Evolutionary conservation across 2,888 invertebrate genomes (phyloP).

Genomic region (Erebia palarica): DNA sequence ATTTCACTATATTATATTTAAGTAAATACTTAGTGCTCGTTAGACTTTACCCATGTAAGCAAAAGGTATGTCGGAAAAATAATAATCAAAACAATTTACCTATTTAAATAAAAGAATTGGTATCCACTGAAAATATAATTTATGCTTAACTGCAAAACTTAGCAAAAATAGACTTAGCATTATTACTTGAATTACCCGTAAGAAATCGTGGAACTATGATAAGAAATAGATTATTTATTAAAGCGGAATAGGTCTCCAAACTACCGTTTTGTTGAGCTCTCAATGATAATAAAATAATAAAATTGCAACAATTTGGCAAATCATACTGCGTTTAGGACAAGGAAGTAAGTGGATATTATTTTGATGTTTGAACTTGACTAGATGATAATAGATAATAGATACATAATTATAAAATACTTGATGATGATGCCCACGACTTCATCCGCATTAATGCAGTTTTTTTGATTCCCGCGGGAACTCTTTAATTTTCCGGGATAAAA

Average conservation of each 20-base stretch:
- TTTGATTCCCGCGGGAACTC: too few species aligned
- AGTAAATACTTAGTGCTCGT: too few species aligned
- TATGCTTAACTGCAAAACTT: neutral
- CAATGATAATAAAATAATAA: conserved; percentile 30
- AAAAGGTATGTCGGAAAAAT: too few species aligned
- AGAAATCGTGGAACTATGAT: neutral
- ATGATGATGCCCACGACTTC: too few species aligned
- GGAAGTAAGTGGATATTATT: conserved; percentile 1
- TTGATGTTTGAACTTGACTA: conserved; percentile 8
- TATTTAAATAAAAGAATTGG: too few species aligned
- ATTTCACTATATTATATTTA: too few species aligned
- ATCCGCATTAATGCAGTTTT: too few species aligned
- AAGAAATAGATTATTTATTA: neutral
- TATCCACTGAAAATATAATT: neutral
- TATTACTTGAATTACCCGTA: neutral
- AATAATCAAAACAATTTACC: too few species aligned
- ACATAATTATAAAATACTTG: too few species aligned
- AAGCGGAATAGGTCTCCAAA: neutral
- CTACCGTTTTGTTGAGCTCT: conserved; percentile 27
- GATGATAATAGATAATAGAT: too few species aligned
- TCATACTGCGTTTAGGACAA: neutral
- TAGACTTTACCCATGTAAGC: too few species aligned
- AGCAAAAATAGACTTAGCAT: neutral
- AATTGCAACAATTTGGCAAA: conserved; percentile 26
- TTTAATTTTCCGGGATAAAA: too few species aligned